A percentile compares a stretch with the other conserved stretches of the same genome.
phyloP scores from a whole-genome alignment of 2,113 vertebrate genomes.

The Phasianus colchicus region DNA sequence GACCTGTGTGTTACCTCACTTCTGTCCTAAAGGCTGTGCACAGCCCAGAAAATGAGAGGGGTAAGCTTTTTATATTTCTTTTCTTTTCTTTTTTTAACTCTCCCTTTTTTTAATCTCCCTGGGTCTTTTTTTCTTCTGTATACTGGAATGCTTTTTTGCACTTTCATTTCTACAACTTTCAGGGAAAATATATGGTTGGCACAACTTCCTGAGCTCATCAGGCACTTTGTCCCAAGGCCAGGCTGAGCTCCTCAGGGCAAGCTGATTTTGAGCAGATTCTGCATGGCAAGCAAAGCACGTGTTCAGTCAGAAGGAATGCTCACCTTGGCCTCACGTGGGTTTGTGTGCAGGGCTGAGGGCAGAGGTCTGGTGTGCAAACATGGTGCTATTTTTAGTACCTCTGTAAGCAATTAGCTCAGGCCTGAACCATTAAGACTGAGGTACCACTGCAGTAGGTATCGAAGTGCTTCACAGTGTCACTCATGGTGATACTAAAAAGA shows the following conservation, averaged over 20 bases:
- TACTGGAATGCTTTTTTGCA: background rate
- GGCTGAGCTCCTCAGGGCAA: constrained; percentile 23
- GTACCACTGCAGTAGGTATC: background rate
- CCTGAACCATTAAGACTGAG: background rate
- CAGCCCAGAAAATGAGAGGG: fast-evolving
- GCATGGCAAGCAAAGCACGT: background rate
- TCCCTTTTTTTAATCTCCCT: background rate
- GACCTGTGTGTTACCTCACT: background rate
- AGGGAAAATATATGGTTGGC: constrained; percentile 43
- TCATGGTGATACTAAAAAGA: background rate
- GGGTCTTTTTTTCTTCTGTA: background rate
- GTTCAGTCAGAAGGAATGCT: fast-evolving
- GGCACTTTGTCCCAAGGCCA: constrained; percentile 18
- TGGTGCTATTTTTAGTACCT: background rate
- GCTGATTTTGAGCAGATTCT: background rate
- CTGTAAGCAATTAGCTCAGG: background rate
- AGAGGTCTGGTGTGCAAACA: background rate
- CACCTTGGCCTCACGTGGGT: fast-evolving
- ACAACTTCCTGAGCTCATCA: background rate
- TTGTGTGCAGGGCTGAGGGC: background rate
- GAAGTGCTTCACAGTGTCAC: background rate
- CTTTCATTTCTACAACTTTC: background rate
- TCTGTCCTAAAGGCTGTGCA: background rate
- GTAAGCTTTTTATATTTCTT: background rate
- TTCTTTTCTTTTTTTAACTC: background rate